Conservation (phyloP, 2,797 vertebrate species). For the Chelonia mydas region DNA sequence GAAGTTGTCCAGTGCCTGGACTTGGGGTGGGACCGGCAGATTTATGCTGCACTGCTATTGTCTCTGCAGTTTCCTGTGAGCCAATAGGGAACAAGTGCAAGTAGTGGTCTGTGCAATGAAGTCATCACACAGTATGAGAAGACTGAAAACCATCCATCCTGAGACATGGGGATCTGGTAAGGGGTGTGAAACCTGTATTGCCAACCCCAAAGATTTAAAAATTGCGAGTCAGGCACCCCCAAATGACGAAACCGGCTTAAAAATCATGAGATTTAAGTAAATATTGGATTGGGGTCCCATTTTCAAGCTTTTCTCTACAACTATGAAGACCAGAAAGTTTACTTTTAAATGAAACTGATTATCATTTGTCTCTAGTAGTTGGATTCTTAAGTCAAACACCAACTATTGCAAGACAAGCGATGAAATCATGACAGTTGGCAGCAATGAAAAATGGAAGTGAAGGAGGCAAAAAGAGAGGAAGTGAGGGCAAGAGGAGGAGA, state of each 20-base stretch:
- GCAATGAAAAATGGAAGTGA: conserved; percentile 6
- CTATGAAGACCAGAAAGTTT: neutral
- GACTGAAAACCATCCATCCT: neutral
- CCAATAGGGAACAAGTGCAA: neutral
- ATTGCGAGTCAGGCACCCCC: neutral
- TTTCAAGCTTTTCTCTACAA: neutral
- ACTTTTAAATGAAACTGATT: neutral
- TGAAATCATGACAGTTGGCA: neutral
- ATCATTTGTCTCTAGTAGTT: neutral
- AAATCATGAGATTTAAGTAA: neutral
- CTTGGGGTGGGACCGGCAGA: neutral
- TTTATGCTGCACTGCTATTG: neutral
- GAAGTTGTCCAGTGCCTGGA: neutral
- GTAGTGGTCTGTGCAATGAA: neutral
- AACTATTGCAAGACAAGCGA: neutral
- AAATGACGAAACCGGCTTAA: neutral
- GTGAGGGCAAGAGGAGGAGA: neutral
- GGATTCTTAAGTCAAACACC: neutral
- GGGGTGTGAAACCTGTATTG: neutral
- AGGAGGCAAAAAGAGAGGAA: neutral
- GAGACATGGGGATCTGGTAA: neutral
- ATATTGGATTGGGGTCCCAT: neutral
- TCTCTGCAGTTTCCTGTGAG: neutral
- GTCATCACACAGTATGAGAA: too few relatives aligned
- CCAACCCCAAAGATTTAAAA: neutral